Conservation (phyloP, 2,888 invertebrate genomes). For the Drosophila mettleri region DNA sequence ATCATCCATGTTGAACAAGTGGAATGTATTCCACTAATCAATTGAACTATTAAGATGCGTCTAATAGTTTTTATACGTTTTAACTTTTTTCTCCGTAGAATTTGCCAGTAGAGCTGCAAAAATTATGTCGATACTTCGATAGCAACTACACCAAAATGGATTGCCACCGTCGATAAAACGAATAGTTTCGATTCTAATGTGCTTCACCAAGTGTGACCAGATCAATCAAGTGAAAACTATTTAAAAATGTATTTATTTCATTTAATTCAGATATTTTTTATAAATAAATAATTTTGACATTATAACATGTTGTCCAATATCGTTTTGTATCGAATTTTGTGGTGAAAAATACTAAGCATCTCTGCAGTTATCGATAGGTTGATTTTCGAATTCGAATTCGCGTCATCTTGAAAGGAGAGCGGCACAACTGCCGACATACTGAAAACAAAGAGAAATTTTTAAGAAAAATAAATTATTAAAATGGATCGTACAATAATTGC, state of each 20-base stretch:
- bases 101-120: slow-evolving; percentile 47
- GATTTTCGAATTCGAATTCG: not conserved
- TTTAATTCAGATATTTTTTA: too few species aligned
- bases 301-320: not conserved
- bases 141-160: not conserved
- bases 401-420: slow-evolving; percentile 43
- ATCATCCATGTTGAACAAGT: slow-evolving; percentile 79
- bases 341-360: not conserved
- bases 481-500: slow-evolving; percentile 83
- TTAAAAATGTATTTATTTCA: not conserved
- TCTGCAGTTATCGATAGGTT: slow-evolving; percentile 29
- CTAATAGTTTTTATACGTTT: slow-evolving; percentile 44
- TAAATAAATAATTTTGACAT: not conserved
- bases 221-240: not conserved
- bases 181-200: not conserved
- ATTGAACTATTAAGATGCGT: slow-evolving; percentile 11
- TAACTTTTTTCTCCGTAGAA: slow-evolving; percentile 38
- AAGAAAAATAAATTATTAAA: not conserved
- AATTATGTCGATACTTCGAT: slow-evolving; percentile 36
- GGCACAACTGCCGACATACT: slow-evolving; percentile 23
- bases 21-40: slow-evolving; percentile 39
- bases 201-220: slow-evolving; percentile 3
- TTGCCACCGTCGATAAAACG: not conserved
- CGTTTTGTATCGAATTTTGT: not conserved
- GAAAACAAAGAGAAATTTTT: slow-evolving; percentile 1